Evolutionary conservation across 2,797 vertebrate species (phyloP).

Genomic region (Vultur gryphus): DNA sequence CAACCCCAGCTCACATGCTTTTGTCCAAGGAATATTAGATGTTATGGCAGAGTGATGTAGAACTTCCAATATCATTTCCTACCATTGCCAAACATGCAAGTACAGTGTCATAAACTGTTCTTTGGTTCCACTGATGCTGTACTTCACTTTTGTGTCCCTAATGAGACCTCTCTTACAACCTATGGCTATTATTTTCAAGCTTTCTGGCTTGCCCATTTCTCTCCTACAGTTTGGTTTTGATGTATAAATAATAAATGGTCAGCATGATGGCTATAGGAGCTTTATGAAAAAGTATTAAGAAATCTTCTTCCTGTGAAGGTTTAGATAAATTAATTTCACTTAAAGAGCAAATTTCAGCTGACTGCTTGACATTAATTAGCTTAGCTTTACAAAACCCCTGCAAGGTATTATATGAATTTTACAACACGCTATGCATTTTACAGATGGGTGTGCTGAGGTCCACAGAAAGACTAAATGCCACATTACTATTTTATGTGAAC

Average conservation of each 20-base stretch:
- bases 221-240: not conserved
- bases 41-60: not conserved
- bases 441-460: not conserved
- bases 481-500: slow-evolving; percentile 41
- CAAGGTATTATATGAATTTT: slow-evolving; percentile 29
- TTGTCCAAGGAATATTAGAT: not conserved
- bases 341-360: slow-evolving; percentile 21
- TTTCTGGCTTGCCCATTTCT: slow-evolving; percentile 6
- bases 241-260: slow-evolving; percentile 53
- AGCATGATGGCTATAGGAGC: not conserved
- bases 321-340: slow-evolving; percentile 29
- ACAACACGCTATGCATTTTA: not conserved
- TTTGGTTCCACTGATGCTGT: not conserved
- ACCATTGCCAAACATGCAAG: not conserved
- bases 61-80: not conserved
- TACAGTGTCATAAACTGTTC: not conserved
- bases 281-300: not conserved
- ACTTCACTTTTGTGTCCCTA: not conserved
- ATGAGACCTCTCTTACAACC: not conserved
- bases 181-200: slow-evolving; percentile 13
- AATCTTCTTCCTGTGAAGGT: not conserved
- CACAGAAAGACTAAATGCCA: slow-evolving; percentile 13
- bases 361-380: slow-evolving; percentile 26
- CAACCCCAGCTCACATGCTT: not conserved
- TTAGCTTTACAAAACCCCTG: not conserved